A percentile compares a stretch with the other conserved stretches of the same genome.
Conservation (phyloP, 2,888 invertebrate species). For the Dioctria rufipes region DNA sequence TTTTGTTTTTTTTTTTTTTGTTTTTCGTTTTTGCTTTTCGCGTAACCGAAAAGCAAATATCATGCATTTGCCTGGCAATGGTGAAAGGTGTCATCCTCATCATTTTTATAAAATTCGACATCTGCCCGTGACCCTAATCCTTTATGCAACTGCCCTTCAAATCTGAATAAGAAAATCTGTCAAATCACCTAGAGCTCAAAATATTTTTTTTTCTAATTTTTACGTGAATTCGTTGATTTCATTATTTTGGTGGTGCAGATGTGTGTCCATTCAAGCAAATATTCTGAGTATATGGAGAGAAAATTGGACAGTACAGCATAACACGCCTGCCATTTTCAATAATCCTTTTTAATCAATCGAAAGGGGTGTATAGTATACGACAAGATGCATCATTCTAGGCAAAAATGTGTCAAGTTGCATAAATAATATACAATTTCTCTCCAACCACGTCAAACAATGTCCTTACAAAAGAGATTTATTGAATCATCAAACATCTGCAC, state of each 20-base stretch:
- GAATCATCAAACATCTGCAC: slow-evolving; percentile 54
- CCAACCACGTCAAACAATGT: background rate
- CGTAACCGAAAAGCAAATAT: slow-evolving; percentile 58
- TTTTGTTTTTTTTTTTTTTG: background rate
- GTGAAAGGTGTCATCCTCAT: slow-evolving; percentile 49
- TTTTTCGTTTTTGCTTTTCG: slow-evolving; percentile 17
- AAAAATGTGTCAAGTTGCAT: slow-evolving; percentile 48
- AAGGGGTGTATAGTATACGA: background rate
- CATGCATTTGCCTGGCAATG: slow-evolving; percentile 35
- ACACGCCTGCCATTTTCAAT: background rate
- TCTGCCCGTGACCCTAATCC: slow-evolving; percentile 55
- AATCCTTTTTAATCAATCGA: slow-evolving; percentile 39
- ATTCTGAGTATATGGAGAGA: background rate
- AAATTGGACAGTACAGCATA: background rate
- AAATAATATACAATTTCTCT: slow-evolving; percentile 26
- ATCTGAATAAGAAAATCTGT: slow-evolving; percentile 44
- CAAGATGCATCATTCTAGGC: slow-evolving; percentile 23
- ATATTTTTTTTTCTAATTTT: slow-evolving; percentile 32
- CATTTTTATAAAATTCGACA: slow-evolving; percentile 50
- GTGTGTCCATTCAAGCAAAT: slow-evolving; percentile 13
- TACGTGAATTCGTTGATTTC: slow-evolving; percentile 40
- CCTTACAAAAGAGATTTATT: slow-evolving; percentile 33
- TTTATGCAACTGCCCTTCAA: slow-evolving; percentile 51
- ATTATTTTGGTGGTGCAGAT: slow-evolving; percentile 12
- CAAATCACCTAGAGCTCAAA: slow-evolving; percentile 15